Base-by-base conservation (phyloP, 2,113 vertebrate genomes). In the Nesogale talazaci region DNA sequence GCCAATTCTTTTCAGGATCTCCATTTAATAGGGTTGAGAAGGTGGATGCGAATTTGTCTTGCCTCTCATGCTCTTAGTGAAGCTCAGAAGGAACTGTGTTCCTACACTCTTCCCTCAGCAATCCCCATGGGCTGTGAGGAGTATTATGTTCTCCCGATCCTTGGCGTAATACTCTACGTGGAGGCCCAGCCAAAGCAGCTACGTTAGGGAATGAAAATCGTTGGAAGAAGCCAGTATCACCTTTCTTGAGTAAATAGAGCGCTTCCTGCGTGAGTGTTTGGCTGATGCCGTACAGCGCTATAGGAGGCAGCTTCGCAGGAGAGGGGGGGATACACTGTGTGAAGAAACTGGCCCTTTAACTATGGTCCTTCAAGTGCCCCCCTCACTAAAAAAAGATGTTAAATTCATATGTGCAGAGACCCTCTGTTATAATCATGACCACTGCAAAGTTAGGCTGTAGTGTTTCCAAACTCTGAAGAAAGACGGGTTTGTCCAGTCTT, bases 41-140 rank as follows among this genome's bases (percentile, higher is more conserved):
- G 86, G 90, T 84, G 75, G 72, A 87, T 93, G 84, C 19, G 65
- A 91, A 75, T 87, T 88, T 95, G 83, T 94, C 84, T 84, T 94
- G 77, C 86, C 65, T 81, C 65, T 92, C 61, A 74, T 4, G 42
- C 81, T 96, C 38, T 96, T 75, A 94, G 67, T 15, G 59, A 89
- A 81, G 8, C 42, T 78, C 86, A 69, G 67, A 90, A 89, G 56
- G 46, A 75, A 38, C 12, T 86, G 23, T 38, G 59, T 95, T 92
- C 76, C 87, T 20, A 5, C 1, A 27, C 20, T 86, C 17, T 77
- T 40, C 34, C 74, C 61, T 95, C 63, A 77, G 74, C 67, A 65
- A 16, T 94, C 87, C 81, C 95, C 46, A 10, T 11, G 82, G 89
- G 34, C 57, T 77, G 70, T 42, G 69, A 75, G 23, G 20, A 63